Evolutionary conservation across 2,113 vertebrate genomes (phyloP).

Genomic region (Pycnonotus jocosus): DNA sequence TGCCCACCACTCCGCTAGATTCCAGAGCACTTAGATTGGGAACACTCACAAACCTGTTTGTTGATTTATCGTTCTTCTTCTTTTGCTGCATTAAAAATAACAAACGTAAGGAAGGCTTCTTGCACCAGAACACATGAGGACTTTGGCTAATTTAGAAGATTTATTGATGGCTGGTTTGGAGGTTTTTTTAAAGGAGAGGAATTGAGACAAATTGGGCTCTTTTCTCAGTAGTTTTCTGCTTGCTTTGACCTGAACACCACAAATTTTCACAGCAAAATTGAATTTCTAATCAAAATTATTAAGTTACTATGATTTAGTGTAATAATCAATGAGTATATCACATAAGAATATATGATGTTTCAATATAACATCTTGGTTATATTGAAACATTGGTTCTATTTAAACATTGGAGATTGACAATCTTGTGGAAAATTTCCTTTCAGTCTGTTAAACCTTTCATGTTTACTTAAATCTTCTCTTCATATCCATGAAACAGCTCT

Average conservation of each 20-base stretch:
- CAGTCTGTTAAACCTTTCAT: background rate
- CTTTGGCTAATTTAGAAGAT: background rate
- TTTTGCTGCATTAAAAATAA: constrained; percentile 97
- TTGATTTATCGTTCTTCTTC: constrained; percentile 97
- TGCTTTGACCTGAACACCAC: background rate
- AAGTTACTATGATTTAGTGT: background rate
- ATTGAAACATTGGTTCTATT: background rate
- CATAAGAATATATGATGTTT: background rate
- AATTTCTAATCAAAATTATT: background rate
- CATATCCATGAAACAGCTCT: background rate
- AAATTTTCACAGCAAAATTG: background rate
- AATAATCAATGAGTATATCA: background rate
- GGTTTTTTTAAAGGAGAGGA: background rate
- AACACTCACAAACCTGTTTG: constrained; percentile 97
- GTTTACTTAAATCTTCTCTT: background rate
- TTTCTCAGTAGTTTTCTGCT: background rate
- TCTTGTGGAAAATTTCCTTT: background rate
- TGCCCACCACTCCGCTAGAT: constrained; percentile 84
- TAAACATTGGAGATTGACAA: background rate
- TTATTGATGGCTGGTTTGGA: background rate
- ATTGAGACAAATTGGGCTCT: background rate
- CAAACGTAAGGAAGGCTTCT: constrained; percentile 65
- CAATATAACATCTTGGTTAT: background rate
- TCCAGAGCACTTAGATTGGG: constrained; percentile 95
- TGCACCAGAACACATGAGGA: constrained; percentile 39